Conservation (phyloP, 92 coral and sea anemone genomes). For the Palythoa grandis region DNA sequence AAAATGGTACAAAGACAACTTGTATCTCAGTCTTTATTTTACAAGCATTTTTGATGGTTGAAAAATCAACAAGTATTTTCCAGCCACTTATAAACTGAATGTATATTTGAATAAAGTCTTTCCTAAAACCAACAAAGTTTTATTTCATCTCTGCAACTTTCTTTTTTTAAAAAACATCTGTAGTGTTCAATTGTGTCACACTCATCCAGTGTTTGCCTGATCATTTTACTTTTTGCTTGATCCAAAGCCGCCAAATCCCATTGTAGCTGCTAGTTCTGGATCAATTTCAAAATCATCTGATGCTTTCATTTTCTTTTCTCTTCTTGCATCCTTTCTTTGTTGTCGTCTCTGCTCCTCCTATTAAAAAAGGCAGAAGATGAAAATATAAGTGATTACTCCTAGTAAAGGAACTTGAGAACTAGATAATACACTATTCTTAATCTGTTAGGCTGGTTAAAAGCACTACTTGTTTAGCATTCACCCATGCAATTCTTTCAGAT, state of each 20-base stretch:
- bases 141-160: background rate
- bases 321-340: slow-evolving; percentile 85
- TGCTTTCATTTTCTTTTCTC: slow-evolving; percentile 82
- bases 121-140: background rate
- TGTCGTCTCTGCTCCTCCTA: slow-evolving; percentile 94
- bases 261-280: slow-evolving; percentile 94
- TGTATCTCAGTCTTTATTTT: too few species aligned
- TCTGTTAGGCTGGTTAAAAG: too few species aligned
- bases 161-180: background rate
- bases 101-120: background rate
- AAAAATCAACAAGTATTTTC: too few species aligned
- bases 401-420: too few species aligned
- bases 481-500: too few species aligned
- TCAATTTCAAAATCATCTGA: slow-evolving; percentile 75
- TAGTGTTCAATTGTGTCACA: background rate
- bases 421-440: too few species aligned
- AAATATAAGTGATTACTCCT: too few species aligned
- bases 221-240: slow-evolving; percentile 77
- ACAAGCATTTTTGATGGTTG: too few species aligned
- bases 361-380: too few species aligned
- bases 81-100: too few species aligned
- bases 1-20: too few species aligned
- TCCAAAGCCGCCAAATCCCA: slow-evolving; percentile 99
- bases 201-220: background rate
- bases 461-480: too few species aligned